Percentiles rank a stretch among this genome's conserved stretches.
Evolutionary conservation across 2,113 vertebrate genomes (phyloP).

Genomic region (Laticauda laticaudata): DNA sequence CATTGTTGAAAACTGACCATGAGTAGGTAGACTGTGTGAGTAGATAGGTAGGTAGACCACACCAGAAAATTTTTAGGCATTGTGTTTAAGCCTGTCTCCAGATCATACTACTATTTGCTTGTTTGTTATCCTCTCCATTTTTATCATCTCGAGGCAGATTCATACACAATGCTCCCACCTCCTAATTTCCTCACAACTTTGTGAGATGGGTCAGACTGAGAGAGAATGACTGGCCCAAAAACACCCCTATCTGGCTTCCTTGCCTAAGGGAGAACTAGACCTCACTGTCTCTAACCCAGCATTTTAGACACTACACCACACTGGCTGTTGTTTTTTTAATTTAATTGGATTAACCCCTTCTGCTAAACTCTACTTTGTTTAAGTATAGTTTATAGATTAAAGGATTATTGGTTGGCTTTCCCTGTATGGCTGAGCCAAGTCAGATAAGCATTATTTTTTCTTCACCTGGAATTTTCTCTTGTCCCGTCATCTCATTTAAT

Average conservation of each 20-base stretch:
- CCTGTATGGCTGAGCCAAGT: not conserved
- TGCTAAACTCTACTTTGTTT: not conserved
- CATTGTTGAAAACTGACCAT: not conserved
- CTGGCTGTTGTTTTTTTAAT: not conserved
- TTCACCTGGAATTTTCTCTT: not conserved
- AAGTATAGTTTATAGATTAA: not conserved
- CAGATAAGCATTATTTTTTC: not conserved
- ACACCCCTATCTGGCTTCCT: not conserved
- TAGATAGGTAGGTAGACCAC: not conserved
- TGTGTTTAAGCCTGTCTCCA: not conserved
- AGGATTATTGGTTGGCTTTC: not conserved
- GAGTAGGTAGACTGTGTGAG: not conserved
- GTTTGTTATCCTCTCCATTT: not conserved
- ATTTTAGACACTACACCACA: not conserved
- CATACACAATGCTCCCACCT: not conserved
- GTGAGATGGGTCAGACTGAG: not conserved
- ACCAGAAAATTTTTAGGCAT: not conserved
- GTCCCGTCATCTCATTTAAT: not conserved
- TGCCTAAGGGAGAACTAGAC: not conserved
- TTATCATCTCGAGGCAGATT: not conserved
- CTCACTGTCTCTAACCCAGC: not conserved
- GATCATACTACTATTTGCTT: not conserved
- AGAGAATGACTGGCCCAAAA: not conserved
- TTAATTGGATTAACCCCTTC: not conserved
- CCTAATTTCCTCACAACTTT: not conserved